These are phyloP conservation scores for Drosophila infuscata DNA, from an alignment of 2,888 invertebrate genomes.

Conservation along the genomic window DNA sequence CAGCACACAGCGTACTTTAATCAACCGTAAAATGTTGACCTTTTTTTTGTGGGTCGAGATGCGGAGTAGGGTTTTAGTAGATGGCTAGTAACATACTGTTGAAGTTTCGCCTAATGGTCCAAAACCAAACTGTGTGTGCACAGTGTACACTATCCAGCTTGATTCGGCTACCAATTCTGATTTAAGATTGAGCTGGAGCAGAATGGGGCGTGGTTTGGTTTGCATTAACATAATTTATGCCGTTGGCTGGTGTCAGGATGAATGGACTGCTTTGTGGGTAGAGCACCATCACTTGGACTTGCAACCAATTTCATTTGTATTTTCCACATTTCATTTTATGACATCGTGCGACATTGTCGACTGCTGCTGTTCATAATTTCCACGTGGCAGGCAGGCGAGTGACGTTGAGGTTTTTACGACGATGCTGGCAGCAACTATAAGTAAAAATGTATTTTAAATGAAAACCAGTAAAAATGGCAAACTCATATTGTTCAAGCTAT, in stretches of 20 bases:
- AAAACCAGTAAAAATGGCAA: slow-evolving; percentile 43
- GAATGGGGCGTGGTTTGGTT: slow-evolving; percentile 29
- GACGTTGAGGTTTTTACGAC: slow-evolving; percentile 64
- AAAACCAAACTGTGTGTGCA: slow-evolving; percentile 13
- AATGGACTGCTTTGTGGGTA: slow-evolving; percentile 20
- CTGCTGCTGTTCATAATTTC: slow-evolving; percentile 62
- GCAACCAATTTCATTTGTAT: slow-evolving; percentile 58
- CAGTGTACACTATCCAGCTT: slow-evolving; percentile 56
- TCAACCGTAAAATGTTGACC: slow-evolving; percentile 81
- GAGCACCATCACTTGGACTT: slow-evolving; percentile 30
- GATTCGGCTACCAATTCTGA: slow-evolving; percentile 19
- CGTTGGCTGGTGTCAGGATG: slow-evolving; percentile 21
- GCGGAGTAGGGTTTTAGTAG: slow-evolving; percentile 32
- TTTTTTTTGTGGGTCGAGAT: too few relatives aligned
- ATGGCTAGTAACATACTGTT: slow-evolving; percentile 74
- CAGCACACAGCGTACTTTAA: slow-evolving; percentile 67
- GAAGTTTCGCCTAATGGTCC: slow-evolving; percentile 64
- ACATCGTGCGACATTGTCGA: slow-evolving; percentile 64
- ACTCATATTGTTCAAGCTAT: not conserved
- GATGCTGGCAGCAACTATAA: slow-evolving; percentile 18
- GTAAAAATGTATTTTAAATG: slow-evolving; percentile 41
- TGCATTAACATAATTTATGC: slow-evolving; percentile 83
- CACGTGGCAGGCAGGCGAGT: slow-evolving; percentile 55
- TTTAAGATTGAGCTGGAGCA: slow-evolving; percentile 15
- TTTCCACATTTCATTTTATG: slow-evolving; percentile 75